phyloP scores from a whole-genome alignment of 2,888 invertebrate species.

The Loripinus fragilis region DNA sequence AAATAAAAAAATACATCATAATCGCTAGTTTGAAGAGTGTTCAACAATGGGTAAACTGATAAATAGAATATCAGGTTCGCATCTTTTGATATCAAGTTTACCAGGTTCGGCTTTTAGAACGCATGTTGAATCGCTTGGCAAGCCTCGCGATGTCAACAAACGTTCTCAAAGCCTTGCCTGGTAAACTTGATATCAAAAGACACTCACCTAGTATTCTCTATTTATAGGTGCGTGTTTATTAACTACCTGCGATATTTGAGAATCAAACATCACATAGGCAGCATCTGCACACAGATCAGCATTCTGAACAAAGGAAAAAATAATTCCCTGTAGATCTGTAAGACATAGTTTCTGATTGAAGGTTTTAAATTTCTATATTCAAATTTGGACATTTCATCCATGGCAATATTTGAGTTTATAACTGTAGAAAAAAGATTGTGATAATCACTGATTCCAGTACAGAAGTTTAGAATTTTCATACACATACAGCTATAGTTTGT shows the following conservation, averaged over 20 bases:
- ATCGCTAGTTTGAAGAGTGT: too few relatives aligned
- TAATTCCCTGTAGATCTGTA: neutral
- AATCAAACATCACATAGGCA: neutral
- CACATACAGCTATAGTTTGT: neutral
- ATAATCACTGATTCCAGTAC: conserved; percentile 8
- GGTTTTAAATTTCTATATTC: neutral
- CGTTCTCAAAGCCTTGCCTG: too few relatives aligned
- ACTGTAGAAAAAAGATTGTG: conserved; percentile 12
- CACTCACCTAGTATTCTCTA: too few relatives aligned
- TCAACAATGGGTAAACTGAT: too few relatives aligned
- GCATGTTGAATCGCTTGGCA: too few relatives aligned
- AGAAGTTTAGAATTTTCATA: neutral
- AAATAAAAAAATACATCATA: too few relatives aligned
- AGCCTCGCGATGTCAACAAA: too few relatives aligned
- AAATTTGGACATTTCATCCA: conserved; percentile 13
- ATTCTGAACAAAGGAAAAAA: neutral
- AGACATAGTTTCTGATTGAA: neutral
- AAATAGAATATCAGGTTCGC: too few relatives aligned
- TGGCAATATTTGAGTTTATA: neutral
- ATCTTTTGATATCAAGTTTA: too few relatives aligned
- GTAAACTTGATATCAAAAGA: too few relatives aligned
- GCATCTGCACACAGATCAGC: neutral
- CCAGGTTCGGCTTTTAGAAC: too few relatives aligned
- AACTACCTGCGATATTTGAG: neutral
- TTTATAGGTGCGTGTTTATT: conserved; percentile 26